Conservation (phyloP, 2,113 vertebrate species). For the Lepus timidus region DNA sequence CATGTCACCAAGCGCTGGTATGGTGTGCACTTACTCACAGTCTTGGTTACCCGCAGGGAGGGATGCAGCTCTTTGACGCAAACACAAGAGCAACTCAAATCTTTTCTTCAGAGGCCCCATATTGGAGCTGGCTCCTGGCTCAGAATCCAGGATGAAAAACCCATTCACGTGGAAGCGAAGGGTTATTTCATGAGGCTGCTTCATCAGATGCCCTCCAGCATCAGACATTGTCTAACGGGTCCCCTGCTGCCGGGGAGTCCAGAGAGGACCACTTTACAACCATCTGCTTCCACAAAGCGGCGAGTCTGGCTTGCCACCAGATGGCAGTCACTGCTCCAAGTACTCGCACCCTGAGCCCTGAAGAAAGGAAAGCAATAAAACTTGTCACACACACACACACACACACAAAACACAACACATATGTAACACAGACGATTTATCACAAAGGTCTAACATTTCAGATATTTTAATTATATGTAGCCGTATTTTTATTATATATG, state of each 20-base stretch:
- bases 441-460: slow-evolving; percentile 30
- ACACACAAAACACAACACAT: not conserved
- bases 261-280: slow-evolving; percentile 20
- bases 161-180: not conserved
- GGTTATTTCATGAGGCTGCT: not conserved
- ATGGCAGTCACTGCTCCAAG: slow-evolving; percentile 75
- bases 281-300: not conserved
- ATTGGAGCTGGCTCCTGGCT: slow-evolving; percentile 17
- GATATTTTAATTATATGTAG: slow-evolving; percentile 5
- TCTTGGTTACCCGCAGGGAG: not conserved
- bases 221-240: not conserved
- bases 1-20: slow-evolving; percentile 88
- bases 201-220: slow-evolving; percentile 24
- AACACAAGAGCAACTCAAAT: slow-evolving; percentile 40
- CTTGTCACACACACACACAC: not conserved
- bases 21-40: slow-evolving; percentile 68
- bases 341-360: not conserved
- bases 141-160: not conserved
- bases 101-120: not conserved
- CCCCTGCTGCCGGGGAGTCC: not conserved
- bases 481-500: slow-evolving; percentile 8
- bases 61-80: slow-evolving; percentile 30
- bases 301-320: slow-evolving; percentile 76
- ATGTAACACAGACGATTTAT: not conserved
- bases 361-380: slow-evolving; percentile 56